phyloP scores from a whole-genome alignment of 1,140 invertebrate genomes.

The Pararge aegeria region DNA sequence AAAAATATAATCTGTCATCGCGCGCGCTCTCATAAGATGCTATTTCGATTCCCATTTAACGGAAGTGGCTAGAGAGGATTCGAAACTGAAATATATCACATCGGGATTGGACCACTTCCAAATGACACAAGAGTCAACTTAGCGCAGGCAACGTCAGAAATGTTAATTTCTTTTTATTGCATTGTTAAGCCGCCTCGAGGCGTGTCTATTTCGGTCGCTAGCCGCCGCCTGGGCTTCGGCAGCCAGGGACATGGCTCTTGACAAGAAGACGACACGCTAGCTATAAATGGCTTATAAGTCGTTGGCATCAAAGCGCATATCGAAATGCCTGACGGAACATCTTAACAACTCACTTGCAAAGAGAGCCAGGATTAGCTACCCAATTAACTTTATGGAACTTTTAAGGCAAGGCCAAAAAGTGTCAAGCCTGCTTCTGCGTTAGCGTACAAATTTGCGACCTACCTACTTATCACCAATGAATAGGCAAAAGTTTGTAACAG shows the following conservation, averaged over 20 bases:
- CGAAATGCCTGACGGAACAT: slow-evolving; percentile 12
- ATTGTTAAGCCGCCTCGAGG: slow-evolving; percentile 75
- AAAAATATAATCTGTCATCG: slow-evolving; percentile 61
- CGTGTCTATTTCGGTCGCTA: slow-evolving; percentile 72
- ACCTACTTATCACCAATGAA: no score
- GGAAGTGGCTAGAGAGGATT: slow-evolving; percentile 66
- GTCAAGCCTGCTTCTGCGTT: no score
- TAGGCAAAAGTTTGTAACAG: no score
- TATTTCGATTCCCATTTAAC: slow-evolving; percentile 68
- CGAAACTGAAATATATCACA: slow-evolving; percentile 67
- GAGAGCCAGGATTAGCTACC: neutral
- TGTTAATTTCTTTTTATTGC: slow-evolving; percentile 79
- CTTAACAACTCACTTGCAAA: slow-evolving; percentile 1
- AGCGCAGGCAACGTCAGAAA: slow-evolving; percentile 65
- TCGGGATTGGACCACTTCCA: slow-evolving; percentile 72
- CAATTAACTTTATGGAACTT: neutral
- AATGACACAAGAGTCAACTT: slow-evolving; percentile 78
- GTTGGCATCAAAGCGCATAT: slow-evolving; percentile 23
- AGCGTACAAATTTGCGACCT: no score
- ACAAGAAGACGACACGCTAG: slow-evolving; percentile 71
- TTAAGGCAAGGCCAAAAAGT: no score
- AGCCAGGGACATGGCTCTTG: slow-evolving; percentile 65
- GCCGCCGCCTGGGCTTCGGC: slow-evolving; percentile 63
- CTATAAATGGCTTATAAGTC: slow-evolving; percentile 66
- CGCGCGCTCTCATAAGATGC: slow-evolving; percentile 42